Percentiles rank a stretch among this genome's conserved stretches.
Evolutionary conservation across 2,113 vertebrate genomes (phyloP).

Genomic region (Calidris pygmaea): DNA sequence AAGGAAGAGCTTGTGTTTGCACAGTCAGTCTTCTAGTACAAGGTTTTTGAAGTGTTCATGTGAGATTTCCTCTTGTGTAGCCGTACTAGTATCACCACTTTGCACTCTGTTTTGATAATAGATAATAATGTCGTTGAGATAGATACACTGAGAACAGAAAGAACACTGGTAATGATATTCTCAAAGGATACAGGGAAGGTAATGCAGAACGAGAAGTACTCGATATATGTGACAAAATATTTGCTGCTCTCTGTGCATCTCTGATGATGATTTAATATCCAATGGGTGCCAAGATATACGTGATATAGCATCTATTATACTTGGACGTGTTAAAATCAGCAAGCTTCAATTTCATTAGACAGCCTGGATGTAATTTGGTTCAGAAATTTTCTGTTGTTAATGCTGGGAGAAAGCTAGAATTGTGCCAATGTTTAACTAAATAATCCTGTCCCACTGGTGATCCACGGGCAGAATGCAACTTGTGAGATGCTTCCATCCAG

Average conservation of each 20-base stretch:
- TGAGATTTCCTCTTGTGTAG: neutral
- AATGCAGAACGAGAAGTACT: neutral
- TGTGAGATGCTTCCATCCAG: neutral
- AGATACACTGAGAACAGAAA: neutral
- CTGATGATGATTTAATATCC: neutral
- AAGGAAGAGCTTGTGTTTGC: neutral
- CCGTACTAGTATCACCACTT: neutral
- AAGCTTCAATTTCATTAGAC: neutral
- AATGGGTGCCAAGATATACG: neutral
- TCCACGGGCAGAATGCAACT: fast-evolving
- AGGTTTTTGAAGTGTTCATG: neutral
- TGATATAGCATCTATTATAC: neutral
- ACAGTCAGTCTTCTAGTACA: neutral
- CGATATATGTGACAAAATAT: neutral
- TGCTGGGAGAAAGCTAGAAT: neutral
- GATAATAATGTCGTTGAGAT: neutral
- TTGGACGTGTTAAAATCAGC: neutral
- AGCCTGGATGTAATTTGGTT: neutral
- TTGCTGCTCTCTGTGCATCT: neutral
- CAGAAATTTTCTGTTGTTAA: neutral
- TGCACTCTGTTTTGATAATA: neutral
- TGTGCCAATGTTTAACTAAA: neutral
- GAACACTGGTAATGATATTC: neutral
- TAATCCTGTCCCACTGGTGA: neutral
- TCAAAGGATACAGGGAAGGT: neutral